Evolutionary conservation across 1,140 invertebrate genomes (phyloP).

Genomic region (Achroia grisella): DNA sequence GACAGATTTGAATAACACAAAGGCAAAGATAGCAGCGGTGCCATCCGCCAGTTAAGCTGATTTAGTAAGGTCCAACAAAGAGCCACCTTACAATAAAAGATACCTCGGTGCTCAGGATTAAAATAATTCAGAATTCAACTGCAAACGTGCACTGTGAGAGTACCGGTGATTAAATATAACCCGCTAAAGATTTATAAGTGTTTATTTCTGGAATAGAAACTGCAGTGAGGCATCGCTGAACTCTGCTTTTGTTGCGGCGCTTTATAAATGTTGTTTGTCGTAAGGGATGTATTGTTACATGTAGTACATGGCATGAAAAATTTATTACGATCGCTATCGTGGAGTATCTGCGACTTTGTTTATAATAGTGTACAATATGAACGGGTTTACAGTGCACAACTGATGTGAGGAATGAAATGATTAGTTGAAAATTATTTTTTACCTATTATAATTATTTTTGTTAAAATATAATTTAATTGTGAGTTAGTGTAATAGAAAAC

Average conservation of each 20-base stretch:
- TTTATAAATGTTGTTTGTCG: constrained; percentile 56
- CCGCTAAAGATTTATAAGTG: constrained; percentile 62
- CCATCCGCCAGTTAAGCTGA: constrained; percentile 62
- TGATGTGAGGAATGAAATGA: too few relatives aligned
- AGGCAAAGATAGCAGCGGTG: constrained; percentile 39
- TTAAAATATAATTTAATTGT: too few relatives aligned
- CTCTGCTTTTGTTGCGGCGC: constrained; percentile 36
- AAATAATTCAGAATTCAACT: constrained; percentile 65
- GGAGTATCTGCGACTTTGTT: too few relatives aligned
- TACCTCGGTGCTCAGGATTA: constrained; percentile 49
- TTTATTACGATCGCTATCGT: constrained; percentile 18
- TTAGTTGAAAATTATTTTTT: too few relatives aligned
- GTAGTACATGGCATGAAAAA: constrained; percentile 35
- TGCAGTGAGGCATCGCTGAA: constrained; percentile 17
- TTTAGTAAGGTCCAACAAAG: constrained; percentile 54
- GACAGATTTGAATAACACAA: constrained; percentile 51
- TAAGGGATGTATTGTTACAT: constrained; percentile 49
- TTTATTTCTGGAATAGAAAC: constrained; percentile 46
- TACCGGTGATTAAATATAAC: constrained; percentile 64
- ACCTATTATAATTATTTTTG: too few relatives aligned
- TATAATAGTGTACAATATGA: too few relatives aligned
- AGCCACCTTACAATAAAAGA: constrained; percentile 47
- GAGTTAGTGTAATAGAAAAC: too few relatives aligned
- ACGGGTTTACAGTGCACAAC: too few relatives aligned
- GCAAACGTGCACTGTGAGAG: constrained; percentile 54